Base-by-base conservation (phyloP, 2,113 vertebrate genomes). In the Rhizomys pruinosus region DNA sequence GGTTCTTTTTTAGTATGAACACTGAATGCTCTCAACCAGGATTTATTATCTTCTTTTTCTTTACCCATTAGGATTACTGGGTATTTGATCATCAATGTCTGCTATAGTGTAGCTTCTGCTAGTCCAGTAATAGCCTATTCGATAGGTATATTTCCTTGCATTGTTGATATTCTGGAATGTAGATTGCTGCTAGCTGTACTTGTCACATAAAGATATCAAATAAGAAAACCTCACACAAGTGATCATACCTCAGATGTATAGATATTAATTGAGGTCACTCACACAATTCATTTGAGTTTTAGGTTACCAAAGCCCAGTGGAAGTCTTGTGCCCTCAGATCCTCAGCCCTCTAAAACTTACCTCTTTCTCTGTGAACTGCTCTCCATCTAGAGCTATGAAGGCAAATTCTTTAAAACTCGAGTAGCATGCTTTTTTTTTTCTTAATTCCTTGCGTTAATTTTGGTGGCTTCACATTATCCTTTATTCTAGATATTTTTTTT, bases 11-110 rank as follows among this genome's bases (percentile, higher is more conserved):
- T n/a, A n/a, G n/a, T n/a, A n/a, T n/a, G n/a, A n/a, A n/a, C n/a
- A n/a, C n/a, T n/a, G n/a, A n/a, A n/a, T n/a, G n/a, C n/a, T n/a
- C n/a, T n/a, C n/a, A 93, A 66, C 71, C 13, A 76, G 77, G 73
- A 95, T 93, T 93, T 77, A 91, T 95, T 94, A 69, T 87, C 47
- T 55, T 79, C 19, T 22, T 39, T 3, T 52, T 92, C 5, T 87
- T 52, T 64, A 37, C 27, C 74, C 13, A 52, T 15, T 74, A 55
- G 39, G 2, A 76, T 90, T 93, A 55, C 78, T 91, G 27, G 37
- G 55, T 27, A 57, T 95, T 91, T 96, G n/a, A n/a, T n/a, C 82
- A 19, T 78, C 68, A 57, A 52, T 85, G 44, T 73, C 52, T 71
- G 1, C 29, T 76, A 39, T 11, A 91, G 37, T 80, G 29, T 81